These are phyloP conservation scores for Drosophila guanche DNA, from an alignment of 1,140 invertebrate species.

Conservation along the genomic window DNA sequence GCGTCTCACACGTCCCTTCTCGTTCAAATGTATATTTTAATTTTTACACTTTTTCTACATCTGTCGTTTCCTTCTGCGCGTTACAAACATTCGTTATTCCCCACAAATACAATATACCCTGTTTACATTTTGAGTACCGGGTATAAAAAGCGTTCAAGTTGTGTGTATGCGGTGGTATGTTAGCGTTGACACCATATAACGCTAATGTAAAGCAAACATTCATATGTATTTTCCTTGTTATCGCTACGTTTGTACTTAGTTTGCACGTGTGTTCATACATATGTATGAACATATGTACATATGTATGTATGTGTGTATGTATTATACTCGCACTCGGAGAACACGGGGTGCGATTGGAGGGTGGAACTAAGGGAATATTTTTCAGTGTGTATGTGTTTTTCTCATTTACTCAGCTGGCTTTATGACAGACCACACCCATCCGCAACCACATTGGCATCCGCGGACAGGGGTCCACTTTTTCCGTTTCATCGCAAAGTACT, in stretches of 20 bases:
- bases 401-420: constrained; percentile 72
- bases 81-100: too few species aligned
- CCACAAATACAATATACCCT: too few species aligned
- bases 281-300: constrained; percentile 2
- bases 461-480: too few species aligned
- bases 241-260: constrained; percentile 45
- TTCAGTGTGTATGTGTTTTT: constrained; percentile 67
- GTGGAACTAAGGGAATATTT: constrained; percentile 50
- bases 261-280: constrained; percentile 31
- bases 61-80: too few species aligned
- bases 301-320: too few species aligned
- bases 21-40: neutral
- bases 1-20: too few species aligned
- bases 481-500: constrained; percentile 5
- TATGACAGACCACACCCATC: constrained; percentile 45
- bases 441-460: neutral
- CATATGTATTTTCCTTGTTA: constrained; percentile 77
- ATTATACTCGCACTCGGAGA: neutral
- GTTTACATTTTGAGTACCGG: neutral
- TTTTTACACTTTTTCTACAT: neutral
- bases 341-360: too few species aligned
- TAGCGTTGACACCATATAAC: constrained; percentile 76
- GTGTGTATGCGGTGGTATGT: constrained; percentile 8
- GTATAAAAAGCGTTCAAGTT: neutral
- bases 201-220: constrained; percentile 79